Evolutionary conservation across 1,140 invertebrate species (phyloP), one percentile per base, ranked within the genome.

Genomic region (Psix sp.): DNA sequence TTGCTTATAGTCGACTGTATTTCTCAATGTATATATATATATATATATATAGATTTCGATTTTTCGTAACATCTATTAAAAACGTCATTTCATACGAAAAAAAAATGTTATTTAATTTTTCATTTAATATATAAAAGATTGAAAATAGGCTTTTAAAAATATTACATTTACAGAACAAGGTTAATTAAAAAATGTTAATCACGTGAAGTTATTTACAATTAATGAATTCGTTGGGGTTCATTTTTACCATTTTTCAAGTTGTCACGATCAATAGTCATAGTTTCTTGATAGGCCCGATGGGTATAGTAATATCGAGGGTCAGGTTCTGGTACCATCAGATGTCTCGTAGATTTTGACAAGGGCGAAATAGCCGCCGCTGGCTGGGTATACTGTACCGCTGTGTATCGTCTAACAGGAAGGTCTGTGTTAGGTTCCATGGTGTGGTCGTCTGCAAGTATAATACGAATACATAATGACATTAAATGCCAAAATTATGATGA

Each of bases 261-360:
- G 54, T 89, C 86, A 39, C 86, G 86, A 77, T 91, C 90, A 46
- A 90, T 88, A 60, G 90, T 88, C 76, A 90, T 89, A 13, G 89
- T 88, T 54, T 90, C 89, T 80, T 91, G 90, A 82, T 90, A 88
- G 16, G 85, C 85, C 46, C 86, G 86, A 67, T 88, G 84, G 14
- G 91, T 92, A 77, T 93, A 92, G 84, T 92, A 92, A 81, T 91
- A 92, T 68, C 91, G 89, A 15, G 89, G 84, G 79, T 93, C 92
- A 54, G 92, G 92, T 60, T 92, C 91, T 15, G 92, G 92, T 51
- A 92, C 91, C 49, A 93, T 88, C 36, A 93, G 88, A 87, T 94
- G 94, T 84, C 93, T 90, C 10, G 92, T 95, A 26, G 92, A 94
- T 88, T 94, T 95, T 4, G 93, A 94, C 46, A 91, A 81, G 24